These are phyloP conservation scores for Ursus arctos DNA, from an alignment of 2,113 vertebrate species.

Conservation along the genomic window DNA sequence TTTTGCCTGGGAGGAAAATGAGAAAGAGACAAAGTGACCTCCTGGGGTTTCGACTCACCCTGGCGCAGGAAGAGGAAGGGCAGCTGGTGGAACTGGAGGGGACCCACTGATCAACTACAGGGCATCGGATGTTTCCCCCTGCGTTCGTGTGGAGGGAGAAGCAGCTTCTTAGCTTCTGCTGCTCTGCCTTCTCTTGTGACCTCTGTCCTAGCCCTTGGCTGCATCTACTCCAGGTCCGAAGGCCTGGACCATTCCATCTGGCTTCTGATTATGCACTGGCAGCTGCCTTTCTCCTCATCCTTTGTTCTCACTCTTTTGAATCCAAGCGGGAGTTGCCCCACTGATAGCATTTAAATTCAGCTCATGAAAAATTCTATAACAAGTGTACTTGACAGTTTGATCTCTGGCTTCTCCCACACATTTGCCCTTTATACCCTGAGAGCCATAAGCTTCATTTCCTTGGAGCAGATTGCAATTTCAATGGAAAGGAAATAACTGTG, in stretches of 20 bases:
- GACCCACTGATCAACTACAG: not conserved
- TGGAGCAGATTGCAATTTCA: constrained; percentile 77
- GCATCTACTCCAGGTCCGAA: not conserved
- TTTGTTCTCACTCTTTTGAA: constrained; percentile 78
- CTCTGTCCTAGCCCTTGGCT: not conserved
- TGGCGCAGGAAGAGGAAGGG: not conserved
- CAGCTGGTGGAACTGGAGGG: not conserved
- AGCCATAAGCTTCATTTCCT: constrained; percentile 73
- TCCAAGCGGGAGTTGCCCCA: constrained; percentile 51
- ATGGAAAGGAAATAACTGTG: constrained; percentile 66
- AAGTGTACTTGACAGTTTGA: constrained; percentile 74
- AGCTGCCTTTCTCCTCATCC: constrained; percentile 61
- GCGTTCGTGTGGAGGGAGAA: not conserved
- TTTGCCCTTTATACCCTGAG: constrained; percentile 75
- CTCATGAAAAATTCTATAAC: constrained; percentile 84
- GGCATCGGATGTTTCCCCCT: no score
- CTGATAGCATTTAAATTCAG: constrained; percentile 69
- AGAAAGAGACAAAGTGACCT: not conserved
- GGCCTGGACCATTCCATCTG: constrained; percentile 59
- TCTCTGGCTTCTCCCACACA: constrained; percentile 68
- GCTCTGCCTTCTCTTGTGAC: not conserved
- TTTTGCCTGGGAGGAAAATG: not conserved
- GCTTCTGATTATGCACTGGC: constrained; percentile 55
- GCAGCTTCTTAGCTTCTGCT: not conserved
- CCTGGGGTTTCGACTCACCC: not conserved